phyloP scores from a whole-genome alignment of 2,888 invertebrate genomes.

The Lamproptera curius region DNA sequence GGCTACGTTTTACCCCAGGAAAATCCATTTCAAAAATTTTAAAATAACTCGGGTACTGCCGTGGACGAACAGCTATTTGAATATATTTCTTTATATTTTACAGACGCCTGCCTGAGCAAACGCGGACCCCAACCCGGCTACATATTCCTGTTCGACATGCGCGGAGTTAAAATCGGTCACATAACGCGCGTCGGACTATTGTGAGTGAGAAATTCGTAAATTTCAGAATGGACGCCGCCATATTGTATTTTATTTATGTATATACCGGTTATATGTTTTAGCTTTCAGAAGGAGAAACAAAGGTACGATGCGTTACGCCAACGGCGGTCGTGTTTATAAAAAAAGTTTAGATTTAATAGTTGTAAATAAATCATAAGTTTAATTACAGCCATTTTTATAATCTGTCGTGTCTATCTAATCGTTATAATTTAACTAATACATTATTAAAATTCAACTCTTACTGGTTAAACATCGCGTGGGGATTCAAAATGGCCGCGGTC shows the following conservation, averaged over 20 bases:
- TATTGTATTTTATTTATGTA: constrained; percentile 1
- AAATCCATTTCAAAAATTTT: too few relatives aligned
- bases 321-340: neutral
- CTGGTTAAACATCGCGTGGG: too few relatives aligned
- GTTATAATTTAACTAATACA: too few relatives aligned
- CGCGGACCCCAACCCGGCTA: constrained; percentile 81
- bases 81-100: constrained; percentile 26
- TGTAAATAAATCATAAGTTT: too few relatives aligned
- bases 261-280: constrained; percentile 47
- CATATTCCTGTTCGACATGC: constrained; percentile 83
- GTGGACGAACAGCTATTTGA: neutral
- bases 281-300: constrained; percentile 74
- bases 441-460: too few relatives aligned
- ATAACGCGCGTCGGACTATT: constrained; percentile 77
- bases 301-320: constrained; percentile 42
- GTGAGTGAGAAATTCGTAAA: too few relatives aligned
- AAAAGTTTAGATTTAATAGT: too few relatives aligned
- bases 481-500: too few relatives aligned
- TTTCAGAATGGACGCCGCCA: too few relatives aligned
- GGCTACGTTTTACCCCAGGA: too few relatives aligned
- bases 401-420: too few relatives aligned
- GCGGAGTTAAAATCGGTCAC: constrained; percentile 79
- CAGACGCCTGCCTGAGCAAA: constrained; percentile 76
- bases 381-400: too few relatives aligned
- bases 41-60: neutral